A percentile compares a stretch with the other conserved stretches of the same genome.
Conservation (phyloP, 2,888 invertebrate species). For the Octonoba sinensis region DNA sequence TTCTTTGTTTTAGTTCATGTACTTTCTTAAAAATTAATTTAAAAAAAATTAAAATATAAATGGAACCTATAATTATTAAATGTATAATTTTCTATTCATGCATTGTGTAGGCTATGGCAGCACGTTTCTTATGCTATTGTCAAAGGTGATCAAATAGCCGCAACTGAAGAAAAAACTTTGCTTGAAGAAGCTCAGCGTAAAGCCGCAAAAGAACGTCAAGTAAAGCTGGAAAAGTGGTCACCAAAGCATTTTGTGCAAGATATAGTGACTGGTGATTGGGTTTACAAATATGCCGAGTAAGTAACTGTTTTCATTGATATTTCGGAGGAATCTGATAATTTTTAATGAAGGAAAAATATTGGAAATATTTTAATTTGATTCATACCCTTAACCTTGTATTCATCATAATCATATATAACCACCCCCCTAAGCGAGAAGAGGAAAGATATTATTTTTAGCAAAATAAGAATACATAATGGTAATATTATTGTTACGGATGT, state of each 20-base stretch:
- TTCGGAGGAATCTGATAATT: background rate
- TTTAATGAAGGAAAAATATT: background rate
- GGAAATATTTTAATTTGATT: too few relatives aligned
- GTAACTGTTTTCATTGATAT: constrained; percentile 59
- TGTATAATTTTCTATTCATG: background rate
- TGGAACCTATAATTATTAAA: background rate
- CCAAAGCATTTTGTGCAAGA: constrained; percentile 81
- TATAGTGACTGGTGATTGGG: constrained; percentile 77
- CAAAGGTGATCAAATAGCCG: constrained; percentile 85
- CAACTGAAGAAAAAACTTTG: constrained; percentile 91
- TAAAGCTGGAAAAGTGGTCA: constrained; percentile 79
- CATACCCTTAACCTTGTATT: too few relatives aligned
- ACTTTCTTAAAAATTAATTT: background rate
- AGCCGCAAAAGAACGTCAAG: constrained; percentile 80
- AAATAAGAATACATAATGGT: too few relatives aligned
- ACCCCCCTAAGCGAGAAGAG: too few relatives aligned
- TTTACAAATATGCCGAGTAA: constrained; percentile 82
- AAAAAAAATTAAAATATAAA: background rate
- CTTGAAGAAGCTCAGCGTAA: constrained; percentile 89
- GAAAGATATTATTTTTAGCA: too few relatives aligned
- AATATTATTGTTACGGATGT: too few relatives aligned
- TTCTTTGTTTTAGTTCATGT: background rate
- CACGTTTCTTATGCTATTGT: constrained; percentile 87
- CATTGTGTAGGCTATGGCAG: constrained; percentile 79
- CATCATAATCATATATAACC: too few relatives aligned